Evolutionary conservation across 2,113 vertebrate genomes (phyloP).

Genomic region (Zingel zingel): DNA sequence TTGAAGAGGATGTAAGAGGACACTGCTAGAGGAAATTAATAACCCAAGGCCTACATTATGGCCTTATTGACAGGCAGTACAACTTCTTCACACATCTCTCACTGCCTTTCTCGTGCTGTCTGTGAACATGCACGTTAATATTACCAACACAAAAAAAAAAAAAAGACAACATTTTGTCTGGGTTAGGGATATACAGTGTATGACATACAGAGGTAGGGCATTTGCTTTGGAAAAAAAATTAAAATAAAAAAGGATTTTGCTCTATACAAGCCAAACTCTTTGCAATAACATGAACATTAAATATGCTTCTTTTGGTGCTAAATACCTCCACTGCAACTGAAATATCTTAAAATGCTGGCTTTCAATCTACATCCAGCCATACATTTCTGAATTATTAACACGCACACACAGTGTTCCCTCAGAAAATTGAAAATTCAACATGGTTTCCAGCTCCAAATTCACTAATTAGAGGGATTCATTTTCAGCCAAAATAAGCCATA

Average conservation of each 20-base stretch:
- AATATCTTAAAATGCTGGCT: neutral
- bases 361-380: conserved; percentile 4
- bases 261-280: conserved; percentile 1
- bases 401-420: neutral
- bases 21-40: conserved; percentile 68
- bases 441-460: conserved; percentile 10
- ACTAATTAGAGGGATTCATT: conserved; percentile 12
- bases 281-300: neutral
- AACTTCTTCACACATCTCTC: conserved; percentile 26
- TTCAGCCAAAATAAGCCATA: neutral
- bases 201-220: neutral
- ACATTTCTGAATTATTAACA: conserved; percentile 17
- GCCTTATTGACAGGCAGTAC: conserved; percentile 39
- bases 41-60: conserved; percentile 37
- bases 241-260: neutral
- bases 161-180: neutral
- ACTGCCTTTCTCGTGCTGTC: neutral
- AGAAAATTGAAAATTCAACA: conserved; percentile 15
- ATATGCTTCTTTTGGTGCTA: neutral
- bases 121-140: conserved; percentile 1
- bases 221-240: neutral
- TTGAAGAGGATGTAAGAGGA: conserved; percentile 73
- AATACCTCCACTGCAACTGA: neutral
- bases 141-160: neutral
- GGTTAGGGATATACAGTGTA: neutral